phyloP scores from a whole-genome alignment of 2,113 vertebrate species.

The Garra rufa region DNA sequence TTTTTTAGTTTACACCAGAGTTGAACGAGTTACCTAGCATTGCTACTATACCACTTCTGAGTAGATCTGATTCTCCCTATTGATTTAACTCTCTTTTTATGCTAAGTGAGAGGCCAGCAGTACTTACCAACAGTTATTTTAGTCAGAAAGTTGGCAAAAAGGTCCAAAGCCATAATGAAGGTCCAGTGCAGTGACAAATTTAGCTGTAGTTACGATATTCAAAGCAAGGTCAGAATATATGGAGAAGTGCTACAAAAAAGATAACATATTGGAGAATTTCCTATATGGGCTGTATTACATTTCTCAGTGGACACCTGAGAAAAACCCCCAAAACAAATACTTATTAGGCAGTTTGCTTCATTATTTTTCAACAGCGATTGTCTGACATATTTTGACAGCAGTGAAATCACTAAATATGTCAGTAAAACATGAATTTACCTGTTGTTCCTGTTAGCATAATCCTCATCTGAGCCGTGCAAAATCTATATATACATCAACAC shows the following conservation, averaged over 20 bases:
- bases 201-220: conserved; percentile 1
- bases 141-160: background rate
- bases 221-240: background rate
- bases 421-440: background rate
- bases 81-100: background rate
- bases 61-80: background rate
- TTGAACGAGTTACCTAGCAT: background rate
- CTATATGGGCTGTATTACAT: background rate
- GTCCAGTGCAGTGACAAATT: background rate
- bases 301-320: background rate
- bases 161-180: conserved; percentile 1
- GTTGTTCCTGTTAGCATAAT: background rate
- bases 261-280: conserved; percentile 5
- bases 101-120: background rate
- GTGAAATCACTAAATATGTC: background rate
- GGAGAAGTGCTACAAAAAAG: background rate
- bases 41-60: background rate
- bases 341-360: background rate
- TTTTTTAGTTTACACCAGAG: background rate
- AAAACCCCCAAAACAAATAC: background rate
- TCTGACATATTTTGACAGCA: background rate
- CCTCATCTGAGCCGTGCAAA: background rate
- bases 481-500: background rate
- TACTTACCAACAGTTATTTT: background rate
- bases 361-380: background rate